Evolutionary conservation across 2,888 invertebrate genomes (phyloP).

Genomic region (Ophonus ardosiacus): DNA sequence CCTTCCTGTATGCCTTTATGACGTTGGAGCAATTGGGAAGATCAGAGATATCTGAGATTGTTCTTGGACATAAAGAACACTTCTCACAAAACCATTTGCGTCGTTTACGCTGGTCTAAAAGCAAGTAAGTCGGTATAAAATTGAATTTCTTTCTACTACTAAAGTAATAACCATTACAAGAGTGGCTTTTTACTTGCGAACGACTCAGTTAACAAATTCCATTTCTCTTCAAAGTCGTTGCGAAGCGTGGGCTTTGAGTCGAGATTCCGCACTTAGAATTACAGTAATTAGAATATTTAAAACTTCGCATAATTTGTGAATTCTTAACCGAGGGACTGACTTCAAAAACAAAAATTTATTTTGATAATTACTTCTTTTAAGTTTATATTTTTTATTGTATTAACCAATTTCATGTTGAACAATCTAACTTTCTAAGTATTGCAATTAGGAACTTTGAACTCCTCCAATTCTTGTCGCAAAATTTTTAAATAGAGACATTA

Average conservation of each 20-base stretch:
- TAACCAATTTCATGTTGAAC: not conserved
- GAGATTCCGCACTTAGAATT: conserved; percentile 47
- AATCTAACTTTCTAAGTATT: not conserved
- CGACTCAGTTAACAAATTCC: conserved; percentile 60
- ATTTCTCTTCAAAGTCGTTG: conserved; percentile 50
- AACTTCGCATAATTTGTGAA: conserved; percentile 43
- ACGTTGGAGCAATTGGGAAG: not conserved
- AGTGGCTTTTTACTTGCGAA: conserved; percentile 53
- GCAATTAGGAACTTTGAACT: not conserved
- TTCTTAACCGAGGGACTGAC: not conserved
- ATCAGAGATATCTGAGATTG: conserved; percentile 35
- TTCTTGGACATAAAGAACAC: conserved; percentile 43
- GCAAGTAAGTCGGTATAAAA: conserved; percentile 58
- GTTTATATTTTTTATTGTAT: conserved; percentile 25
- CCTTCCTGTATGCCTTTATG: not conserved
- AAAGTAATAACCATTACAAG: conserved; percentile 61
- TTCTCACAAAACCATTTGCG: conserved; percentile 48
- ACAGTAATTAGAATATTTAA: conserved; percentile 49
- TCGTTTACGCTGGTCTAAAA: conserved; percentile 48
- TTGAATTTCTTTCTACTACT: conserved; percentile 57
- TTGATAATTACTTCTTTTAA: conserved; percentile 17
- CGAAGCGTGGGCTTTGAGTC: not conserved
- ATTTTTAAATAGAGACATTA: not conserved
- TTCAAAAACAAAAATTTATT: conserved; percentile 1
- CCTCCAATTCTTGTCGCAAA: not conserved